A percentile compares a stretch with the other conserved stretches of the same genome.
These are phyloP conservation scores for Cavia aperea DNA, from an alignment of 2,113 vertebrate genomes.

Conservation along the genomic window DNA sequence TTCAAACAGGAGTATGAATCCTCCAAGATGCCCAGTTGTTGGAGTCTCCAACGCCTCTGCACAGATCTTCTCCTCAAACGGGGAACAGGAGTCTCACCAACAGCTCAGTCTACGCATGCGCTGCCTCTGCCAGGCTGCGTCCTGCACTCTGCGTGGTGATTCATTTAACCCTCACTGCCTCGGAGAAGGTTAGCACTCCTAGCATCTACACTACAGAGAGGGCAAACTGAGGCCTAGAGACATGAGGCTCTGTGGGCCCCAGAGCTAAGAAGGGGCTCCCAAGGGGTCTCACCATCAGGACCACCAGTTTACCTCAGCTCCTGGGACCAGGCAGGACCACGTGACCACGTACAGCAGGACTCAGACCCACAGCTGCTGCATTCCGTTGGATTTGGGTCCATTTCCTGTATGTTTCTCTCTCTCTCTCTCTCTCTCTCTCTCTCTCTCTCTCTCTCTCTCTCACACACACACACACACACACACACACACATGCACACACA, in stretches of 20 bases:
- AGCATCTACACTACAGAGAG: background rate
- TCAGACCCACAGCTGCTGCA: background rate
- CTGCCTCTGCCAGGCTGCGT: background rate
- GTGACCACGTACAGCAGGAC: accelerated
- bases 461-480: too few species aligned
- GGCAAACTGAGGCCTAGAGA: background rate
- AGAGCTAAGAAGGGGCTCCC: background rate
- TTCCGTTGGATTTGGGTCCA: background rate
- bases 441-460: too few species aligned
- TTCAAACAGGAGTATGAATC: background rate
- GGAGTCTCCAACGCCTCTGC: background rate
- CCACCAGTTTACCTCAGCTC: too few species aligned
- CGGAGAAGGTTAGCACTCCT: accelerated
- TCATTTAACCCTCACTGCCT: accelerated
- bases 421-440: too few species aligned
- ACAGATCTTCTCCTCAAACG: too few species aligned
- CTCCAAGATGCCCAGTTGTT: accelerated
- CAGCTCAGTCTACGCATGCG: accelerated
- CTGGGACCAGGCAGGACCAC: accelerated
- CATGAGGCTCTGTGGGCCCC: background rate
- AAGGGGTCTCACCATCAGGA: too few species aligned
- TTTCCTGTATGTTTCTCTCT: background rate
- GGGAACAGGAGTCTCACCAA: background rate
- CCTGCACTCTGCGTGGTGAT: accelerated
- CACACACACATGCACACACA: background rate